phyloP scores from a whole-genome alignment of 2,888 invertebrate genomes.

The Trachelus troglodyta region DNA sequence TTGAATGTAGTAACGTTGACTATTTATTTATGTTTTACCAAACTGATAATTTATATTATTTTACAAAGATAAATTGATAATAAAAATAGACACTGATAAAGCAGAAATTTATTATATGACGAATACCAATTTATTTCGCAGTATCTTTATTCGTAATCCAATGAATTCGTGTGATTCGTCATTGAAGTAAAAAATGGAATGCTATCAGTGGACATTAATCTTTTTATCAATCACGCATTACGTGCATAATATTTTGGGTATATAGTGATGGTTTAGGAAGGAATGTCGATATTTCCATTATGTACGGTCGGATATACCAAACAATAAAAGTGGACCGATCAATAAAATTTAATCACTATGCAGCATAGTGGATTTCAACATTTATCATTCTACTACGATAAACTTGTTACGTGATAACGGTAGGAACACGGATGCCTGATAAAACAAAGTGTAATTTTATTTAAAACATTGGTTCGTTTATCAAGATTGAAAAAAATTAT shows the following conservation, averaged over 20 bases:
- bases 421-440: neutral
- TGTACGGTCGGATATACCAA: neutral
- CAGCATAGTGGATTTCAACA: neutral
- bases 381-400: neutral
- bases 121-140: too few relatives aligned
- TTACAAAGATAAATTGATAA: too few relatives aligned
- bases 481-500: neutral
- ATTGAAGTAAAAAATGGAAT: neutral
- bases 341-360: conserved; percentile 24
- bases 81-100: too few relatives aligned
- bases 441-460: neutral
- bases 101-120: too few relatives aligned
- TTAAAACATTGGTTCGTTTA: neutral
- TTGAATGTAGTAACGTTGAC: too few relatives aligned
- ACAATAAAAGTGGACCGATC: conserved; percentile 19
- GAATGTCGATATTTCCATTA: neutral
- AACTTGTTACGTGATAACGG: neutral
- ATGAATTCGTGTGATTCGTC: too few relatives aligned
- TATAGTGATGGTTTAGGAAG: neutral
- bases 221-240: neutral
- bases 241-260: neutral
- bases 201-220: neutral
- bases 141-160: too few relatives aligned
- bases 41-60: too few relatives aligned
- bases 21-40: too few relatives aligned